Conservation (phyloP, 2,797 vertebrate genomes). For the Molothrus ater region DNA sequence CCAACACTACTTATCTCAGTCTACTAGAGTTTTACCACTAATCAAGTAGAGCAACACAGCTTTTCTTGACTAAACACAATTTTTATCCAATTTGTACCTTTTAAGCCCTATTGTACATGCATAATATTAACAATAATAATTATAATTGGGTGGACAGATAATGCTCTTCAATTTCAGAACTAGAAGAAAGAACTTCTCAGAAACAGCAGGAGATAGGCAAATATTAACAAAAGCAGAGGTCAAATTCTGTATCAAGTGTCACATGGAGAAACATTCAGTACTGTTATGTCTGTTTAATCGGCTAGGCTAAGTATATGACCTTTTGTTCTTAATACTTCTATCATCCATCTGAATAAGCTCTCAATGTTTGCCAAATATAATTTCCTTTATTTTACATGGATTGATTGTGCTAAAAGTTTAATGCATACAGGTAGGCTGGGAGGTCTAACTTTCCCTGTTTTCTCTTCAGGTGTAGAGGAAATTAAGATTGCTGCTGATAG, state of each 20-base stretch:
- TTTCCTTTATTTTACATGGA: background rate
- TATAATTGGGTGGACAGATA: background rate
- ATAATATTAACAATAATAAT: background rate
- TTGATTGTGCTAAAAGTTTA: background rate
- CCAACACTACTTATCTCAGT: background rate
- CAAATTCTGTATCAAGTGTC: background rate
- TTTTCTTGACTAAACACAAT: background rate
- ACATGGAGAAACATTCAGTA: background rate
- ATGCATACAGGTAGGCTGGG: background rate
- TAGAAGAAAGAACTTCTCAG: background rate
- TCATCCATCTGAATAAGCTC: background rate
- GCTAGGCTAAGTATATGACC: background rate
- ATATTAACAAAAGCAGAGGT: slow-evolving; percentile 26
- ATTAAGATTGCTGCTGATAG: background rate
- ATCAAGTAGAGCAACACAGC: background rate
- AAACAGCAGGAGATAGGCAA: background rate
- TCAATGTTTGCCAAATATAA: background rate
- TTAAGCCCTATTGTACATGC: background rate
- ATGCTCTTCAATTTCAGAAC: background rate
- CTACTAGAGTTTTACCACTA: background rate
- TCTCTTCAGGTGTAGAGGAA: background rate
- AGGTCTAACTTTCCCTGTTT: background rate
- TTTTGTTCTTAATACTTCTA: background rate
- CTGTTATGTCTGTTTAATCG: background rate
- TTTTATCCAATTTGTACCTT: background rate